Conservation (phyloP, 2,888 invertebrate genomes). For the Arctia plantaginis region DNA sequence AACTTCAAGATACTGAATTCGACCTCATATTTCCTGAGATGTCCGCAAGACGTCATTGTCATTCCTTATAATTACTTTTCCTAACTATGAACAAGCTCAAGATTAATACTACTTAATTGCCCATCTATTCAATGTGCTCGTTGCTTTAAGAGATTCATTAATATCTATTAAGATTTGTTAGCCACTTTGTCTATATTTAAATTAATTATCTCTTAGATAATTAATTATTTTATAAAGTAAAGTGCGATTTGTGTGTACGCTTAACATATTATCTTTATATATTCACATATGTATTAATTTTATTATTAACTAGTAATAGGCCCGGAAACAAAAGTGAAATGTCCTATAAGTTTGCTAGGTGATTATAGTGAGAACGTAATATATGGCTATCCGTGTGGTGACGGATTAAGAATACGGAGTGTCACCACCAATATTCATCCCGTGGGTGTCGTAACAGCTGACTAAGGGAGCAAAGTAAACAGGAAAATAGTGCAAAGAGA, state of each 20-base stretch:
- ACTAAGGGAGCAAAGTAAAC: no score
- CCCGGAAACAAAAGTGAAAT: not conserved
- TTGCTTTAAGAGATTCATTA: slow-evolving; percentile 65
- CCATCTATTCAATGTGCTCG: slow-evolving; percentile 75
- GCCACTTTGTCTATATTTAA: slow-evolving; percentile 57
- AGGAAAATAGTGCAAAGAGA: no score
- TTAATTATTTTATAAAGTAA: slow-evolving; percentile 17
- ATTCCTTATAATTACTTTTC: slow-evolving; percentile 79
- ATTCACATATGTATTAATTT: not conserved
- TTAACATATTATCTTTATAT: not conserved
- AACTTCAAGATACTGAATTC: slow-evolving; percentile 53
- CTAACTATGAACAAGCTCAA: slow-evolving; percentile 61
- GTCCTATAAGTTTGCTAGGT: no score
- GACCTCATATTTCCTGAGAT: slow-evolving; percentile 60
- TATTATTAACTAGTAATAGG: not conserved
- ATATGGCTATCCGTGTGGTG: no score
- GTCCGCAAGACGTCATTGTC: slow-evolving; percentile 71
- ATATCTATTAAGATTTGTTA: slow-evolving; percentile 65
- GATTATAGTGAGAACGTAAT: no score
- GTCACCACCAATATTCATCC: no score
- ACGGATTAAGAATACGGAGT: no score
- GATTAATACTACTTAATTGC: slow-evolving; percentile 79
- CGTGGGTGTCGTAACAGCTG: no score
- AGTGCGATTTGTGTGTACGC: not conserved
- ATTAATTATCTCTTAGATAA: slow-evolving; percentile 47